Evolutionary conservation across 2,888 invertebrate genomes (phyloP).

Genomic region (Pterobdella sp.): DNA sequence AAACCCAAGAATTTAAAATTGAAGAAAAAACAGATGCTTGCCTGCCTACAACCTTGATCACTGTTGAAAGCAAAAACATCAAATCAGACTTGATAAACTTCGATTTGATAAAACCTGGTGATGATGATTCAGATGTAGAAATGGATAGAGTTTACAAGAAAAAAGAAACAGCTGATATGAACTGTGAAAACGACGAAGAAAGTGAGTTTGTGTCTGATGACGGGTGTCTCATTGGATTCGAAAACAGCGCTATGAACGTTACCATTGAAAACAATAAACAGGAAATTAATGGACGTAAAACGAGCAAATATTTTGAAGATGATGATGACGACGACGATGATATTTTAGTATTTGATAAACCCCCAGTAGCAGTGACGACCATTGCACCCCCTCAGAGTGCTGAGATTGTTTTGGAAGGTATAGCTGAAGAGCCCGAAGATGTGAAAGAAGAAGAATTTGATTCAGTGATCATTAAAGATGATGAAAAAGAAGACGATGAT

Average conservation of each 20-base stretch:
- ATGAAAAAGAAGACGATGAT: constrained; percentile 14
- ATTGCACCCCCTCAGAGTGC: not conserved
- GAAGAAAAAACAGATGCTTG: not conserved
- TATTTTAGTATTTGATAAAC: constrained; percentile 18
- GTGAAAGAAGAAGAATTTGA: constrained; percentile 25
- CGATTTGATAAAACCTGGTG: not conserved
- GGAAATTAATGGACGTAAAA: not conserved
- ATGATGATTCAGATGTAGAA: not conserved
- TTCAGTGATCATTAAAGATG: constrained; percentile 17
- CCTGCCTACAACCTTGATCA: not conserved
- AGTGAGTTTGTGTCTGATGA: not conserved
- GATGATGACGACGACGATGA: constrained; percentile 26
- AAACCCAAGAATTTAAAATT: too few relatives aligned
- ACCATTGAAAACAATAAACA: not conserved
- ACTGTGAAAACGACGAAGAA: not conserved
- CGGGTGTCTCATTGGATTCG: not conserved
- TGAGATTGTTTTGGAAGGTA: constrained; percentile 22
- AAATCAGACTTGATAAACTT: not conserved
- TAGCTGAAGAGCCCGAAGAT: constrained; percentile 27
- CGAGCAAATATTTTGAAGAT: constrained; percentile 11
- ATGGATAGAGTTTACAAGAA: not conserved
- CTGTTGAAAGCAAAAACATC: not conserved
- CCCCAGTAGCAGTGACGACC: not conserved
- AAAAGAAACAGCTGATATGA: not conserved
- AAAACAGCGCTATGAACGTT: not conserved